Evolutionary conservation across 2,888 invertebrate species (phyloP).

Genomic region (Halictus quadricinctus): DNA sequence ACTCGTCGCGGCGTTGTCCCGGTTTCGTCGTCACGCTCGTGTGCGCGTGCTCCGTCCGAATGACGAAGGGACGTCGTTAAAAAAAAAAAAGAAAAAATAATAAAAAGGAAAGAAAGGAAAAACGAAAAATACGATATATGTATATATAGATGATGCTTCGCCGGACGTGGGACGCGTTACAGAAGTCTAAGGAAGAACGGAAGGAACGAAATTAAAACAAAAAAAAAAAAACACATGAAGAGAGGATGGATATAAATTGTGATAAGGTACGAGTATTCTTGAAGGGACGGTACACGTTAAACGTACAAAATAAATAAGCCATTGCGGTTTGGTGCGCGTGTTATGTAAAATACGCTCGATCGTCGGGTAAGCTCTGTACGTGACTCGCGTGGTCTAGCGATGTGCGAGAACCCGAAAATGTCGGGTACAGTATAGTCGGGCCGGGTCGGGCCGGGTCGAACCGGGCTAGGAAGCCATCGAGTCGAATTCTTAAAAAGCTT

Average conservation of each 20-base stretch:
- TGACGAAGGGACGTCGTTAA: conserved; percentile 20
- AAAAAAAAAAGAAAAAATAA: neutral
- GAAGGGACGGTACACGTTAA: conserved; percentile 68
- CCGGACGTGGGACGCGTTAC: conserved; percentile 1
- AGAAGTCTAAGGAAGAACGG: neutral
- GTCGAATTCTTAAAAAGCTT: neutral
- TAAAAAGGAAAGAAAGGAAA: neutral
- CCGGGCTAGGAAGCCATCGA: neutral
- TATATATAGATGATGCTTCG: conserved; percentile 1
- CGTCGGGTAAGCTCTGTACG: conserved; percentile 81
- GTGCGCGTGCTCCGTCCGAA: conserved; percentile 16
- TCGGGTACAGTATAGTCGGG: conserved; percentile 37
- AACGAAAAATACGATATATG: neutral
- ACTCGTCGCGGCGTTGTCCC: conserved; percentile 20
- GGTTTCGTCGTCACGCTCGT: conserved; percentile 11
- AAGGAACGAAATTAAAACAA: conserved; percentile 11
- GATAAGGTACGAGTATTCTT: conserved; percentile 70
- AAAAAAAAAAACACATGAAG: neutral
- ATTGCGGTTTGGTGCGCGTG: conserved; percentile 78
- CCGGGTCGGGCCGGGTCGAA: conserved; percentile 12
- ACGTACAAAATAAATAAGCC: conserved; percentile 81
- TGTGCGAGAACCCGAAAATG: neutral
- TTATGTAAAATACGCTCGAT: conserved; percentile 72
- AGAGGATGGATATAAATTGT: conserved; percentile 55
- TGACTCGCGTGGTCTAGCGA: conserved; percentile 68